Conservation (phyloP, 2,888 invertebrate species). For the Tuta absoluta region DNA sequence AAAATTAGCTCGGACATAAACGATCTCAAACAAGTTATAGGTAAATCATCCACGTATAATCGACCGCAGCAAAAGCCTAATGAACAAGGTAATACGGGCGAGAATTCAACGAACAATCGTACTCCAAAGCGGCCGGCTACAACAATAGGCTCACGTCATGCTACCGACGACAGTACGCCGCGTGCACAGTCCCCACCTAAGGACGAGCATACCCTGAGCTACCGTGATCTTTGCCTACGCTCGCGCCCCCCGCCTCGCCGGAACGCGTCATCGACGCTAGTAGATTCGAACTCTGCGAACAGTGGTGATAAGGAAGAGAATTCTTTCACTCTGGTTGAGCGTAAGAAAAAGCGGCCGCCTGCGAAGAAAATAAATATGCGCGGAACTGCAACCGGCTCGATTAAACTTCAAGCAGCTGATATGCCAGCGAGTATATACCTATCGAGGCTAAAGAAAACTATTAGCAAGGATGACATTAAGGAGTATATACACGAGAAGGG, state of each 20-base stretch:
- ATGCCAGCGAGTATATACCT: slow-evolving; percentile 24
- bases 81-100: neutral
- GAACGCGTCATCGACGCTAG: neutral
- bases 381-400: neutral
- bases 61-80: neutral
- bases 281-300: neutral
- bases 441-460: slow-evolving; percentile 20
- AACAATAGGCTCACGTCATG: neutral
- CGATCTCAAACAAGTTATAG: slow-evolving; percentile 6
- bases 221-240: neutral
- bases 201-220: slow-evolving; percentile 10
- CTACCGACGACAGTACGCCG: neutral
- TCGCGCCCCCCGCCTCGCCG: neutral
- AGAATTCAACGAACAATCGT: neutral
- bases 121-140: neutral
- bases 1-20: slow-evolving; percentile 19
- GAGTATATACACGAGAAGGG: slow-evolving; percentile 13
- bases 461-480: slow-evolving; percentile 20
- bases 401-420: slow-evolving; percentile 24
- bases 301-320: neutral
- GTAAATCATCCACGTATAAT: too few relatives aligned
- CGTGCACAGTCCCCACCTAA: neutral
- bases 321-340: neutral
- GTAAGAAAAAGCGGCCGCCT: neutral
- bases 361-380: slow-evolving; percentile 20